Percentiles rank a stretch among this genome's conserved stretches.
phyloP scores from a whole-genome alignment of 23 tunicate species.

The Trididemnum miniatum region DNA sequence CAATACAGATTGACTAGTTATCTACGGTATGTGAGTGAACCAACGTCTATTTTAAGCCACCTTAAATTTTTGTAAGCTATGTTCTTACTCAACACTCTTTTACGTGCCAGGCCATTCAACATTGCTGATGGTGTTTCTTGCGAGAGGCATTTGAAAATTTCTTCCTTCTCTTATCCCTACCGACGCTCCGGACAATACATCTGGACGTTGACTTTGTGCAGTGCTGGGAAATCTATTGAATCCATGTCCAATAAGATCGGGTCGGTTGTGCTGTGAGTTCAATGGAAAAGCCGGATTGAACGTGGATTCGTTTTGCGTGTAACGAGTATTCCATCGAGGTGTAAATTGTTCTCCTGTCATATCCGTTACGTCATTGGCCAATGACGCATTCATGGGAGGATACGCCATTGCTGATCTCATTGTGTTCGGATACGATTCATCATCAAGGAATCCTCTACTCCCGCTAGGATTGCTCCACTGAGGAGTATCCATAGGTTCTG shows the following conservation, averaged over 20 bases:
- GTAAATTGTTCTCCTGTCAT: not conserved
- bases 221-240: not conserved
- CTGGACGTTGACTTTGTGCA: not conserved
- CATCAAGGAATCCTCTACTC: not conserved
- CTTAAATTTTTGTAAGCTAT: no score
- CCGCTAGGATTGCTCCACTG: constrained; percentile 14
- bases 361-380: not conserved
- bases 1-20: no score
- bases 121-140: not conserved
- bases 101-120: not conserved
- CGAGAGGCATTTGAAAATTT: not conserved
- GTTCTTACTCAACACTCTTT: no score
- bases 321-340: not conserved
- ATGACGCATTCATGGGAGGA: not conserved
- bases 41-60: no score
- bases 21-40: no score
- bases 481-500: not conserved
- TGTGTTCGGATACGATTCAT: not conserved
- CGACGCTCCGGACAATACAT: not conserved
- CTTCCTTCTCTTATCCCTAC: not conserved
- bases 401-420: not conserved
- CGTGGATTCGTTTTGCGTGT: not conserved
- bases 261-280: not conserved
- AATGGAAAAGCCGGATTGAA: not conserved
- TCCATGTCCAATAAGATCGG: not conserved